Percentiles rank a stretch among this genome's conserved stretches.
Evolutionary conservation across 2,888 invertebrate genomes (phyloP).

Genomic region (Ophion ellenae): DNA sequence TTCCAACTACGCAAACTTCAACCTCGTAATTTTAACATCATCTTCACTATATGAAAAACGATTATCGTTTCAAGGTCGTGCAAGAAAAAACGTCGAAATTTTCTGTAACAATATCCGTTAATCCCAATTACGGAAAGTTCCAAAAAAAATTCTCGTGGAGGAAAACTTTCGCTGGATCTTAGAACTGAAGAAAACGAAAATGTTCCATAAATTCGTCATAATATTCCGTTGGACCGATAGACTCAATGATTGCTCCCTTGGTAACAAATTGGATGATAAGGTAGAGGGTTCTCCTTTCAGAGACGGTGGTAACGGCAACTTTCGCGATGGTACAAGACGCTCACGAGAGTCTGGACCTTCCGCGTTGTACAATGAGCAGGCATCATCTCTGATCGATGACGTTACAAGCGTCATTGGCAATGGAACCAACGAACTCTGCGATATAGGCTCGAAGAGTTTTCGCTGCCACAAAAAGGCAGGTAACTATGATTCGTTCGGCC

Average conservation of each 20-base stretch:
- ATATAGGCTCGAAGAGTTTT: conserved; percentile 12
- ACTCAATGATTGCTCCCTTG: neutral
- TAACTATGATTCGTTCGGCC: conserved; percentile 73
- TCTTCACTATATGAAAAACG: neutral
- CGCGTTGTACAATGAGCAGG: conserved; percentile 75
- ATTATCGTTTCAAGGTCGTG: neutral
- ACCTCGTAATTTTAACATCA: too few species aligned
- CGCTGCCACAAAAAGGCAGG: conserved; percentile 68
- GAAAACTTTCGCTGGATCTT: neutral
- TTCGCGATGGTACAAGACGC: conserved; percentile 74
- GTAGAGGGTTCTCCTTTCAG: conserved; percentile 78
- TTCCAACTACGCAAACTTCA: too few species aligned
- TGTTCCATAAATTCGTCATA: neutral
- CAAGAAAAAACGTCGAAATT: neutral
- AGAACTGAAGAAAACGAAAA: neutral
- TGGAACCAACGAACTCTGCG: neutral
- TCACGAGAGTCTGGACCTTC: conserved; percentile 75
- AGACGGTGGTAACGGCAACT: conserved; percentile 79
- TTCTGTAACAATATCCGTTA: neutral
- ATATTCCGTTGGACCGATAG: neutral
- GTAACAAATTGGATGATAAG: conserved; percentile 68
- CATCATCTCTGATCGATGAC: conserved; percentile 68
- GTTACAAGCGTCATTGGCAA: conserved; percentile 23
- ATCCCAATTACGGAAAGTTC: neutral
- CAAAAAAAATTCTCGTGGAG: neutral